Base-by-base conservation (phyloP, 2,113 vertebrate species). In the Austrofundulus limnaeus region DNA sequence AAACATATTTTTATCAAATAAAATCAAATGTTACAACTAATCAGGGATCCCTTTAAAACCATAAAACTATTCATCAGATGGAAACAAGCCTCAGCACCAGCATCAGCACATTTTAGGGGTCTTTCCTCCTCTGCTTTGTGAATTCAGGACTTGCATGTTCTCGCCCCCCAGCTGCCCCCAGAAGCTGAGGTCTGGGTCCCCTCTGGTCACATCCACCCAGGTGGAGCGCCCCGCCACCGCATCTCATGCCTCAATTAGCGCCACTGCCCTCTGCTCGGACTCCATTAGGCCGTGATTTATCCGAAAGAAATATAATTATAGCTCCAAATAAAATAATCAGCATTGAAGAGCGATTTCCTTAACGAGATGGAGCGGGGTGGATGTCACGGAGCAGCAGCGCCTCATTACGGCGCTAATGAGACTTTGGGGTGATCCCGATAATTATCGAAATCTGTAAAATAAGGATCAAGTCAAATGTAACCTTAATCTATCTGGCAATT, bases 321-420 rank as follows among this genome's bases (percentile, higher is more conserved):
- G 92, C 92, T 93, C 94, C 95, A 97, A 98, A 98, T 97, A 97
- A 97, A 97, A 98, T 98, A 98, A 98, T 98, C 95, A 95, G 95
- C 95, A 96, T 95, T 96, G 95, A 96, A 95, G 95, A 96, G 95
- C 94, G 94, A 97, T 98, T 97, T 96, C 94, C 94, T 95, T 98
- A 97, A 98, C 95, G 94, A 97, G 94, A 95, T 92, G 92, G 94
- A 96, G 95, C 94, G 94, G 94, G 85, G 92, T 94, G 91, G 94
- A 94, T 94, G 95, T 95, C 95, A 97, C 95, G 95, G 92, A 95
- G 94, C 92, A 92, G 94, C 95, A 94, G 95, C 94, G 94, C 93
- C 95, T 96, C 95, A 97, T 98, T 96, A 98, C 86, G 92, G 89
- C 86, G 91, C 71, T 98, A 97, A 97, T 96, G 95, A 96, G 94